A percentile compares a stretch with the other conserved stretches of the same genome.
These are phyloP conservation scores for Thymelicus lineola DNA, from an alignment of 2,888 invertebrate species.

Conservation along the genomic window DNA sequence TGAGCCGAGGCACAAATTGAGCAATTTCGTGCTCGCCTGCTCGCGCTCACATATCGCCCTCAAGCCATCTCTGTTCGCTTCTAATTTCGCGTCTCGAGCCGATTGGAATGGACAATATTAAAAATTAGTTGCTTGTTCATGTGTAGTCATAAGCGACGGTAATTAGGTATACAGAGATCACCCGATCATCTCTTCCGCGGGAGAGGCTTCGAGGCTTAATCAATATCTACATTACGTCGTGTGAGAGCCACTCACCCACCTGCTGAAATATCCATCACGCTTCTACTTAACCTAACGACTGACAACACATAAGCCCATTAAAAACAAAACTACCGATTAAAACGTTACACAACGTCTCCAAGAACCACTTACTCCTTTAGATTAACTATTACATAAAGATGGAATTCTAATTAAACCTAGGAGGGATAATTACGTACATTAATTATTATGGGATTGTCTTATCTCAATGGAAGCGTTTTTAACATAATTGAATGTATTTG, in stretches of 20 bases:
- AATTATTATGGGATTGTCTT: constrained; percentile 25
- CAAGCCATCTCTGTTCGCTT: constrained; percentile 43
- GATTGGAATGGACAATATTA: constrained; percentile 66
- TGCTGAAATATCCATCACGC: not conserved
- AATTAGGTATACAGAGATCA: constrained; percentile 18
- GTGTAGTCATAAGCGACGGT: constrained; percentile 39
- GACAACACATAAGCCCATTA: constrained; percentile 11
- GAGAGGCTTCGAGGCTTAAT: not conserved
- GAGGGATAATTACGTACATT: not conserved
- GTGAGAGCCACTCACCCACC: not conserved
- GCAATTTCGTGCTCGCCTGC: constrained; percentile 76
- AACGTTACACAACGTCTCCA: constrained; percentile 7
- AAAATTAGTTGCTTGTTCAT: constrained; percentile 62
- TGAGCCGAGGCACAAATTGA: constrained; percentile 80
- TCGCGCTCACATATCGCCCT: constrained; percentile 55
- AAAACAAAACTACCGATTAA: constrained; percentile 11
- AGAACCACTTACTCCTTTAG: constrained; percentile 12
- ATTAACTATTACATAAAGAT: constrained; percentile 25
- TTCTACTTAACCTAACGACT: not conserved
- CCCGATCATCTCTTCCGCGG: not conserved
- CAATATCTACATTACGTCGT: not conserved
- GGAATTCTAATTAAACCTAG: constrained; percentile 21
- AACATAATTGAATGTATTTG: constrained; percentile 22
- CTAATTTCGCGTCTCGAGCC: constrained; percentile 50
- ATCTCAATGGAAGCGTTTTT: constrained; percentile 30